A percentile compares a stretch with the other conserved stretches of the same genome.
Evolutionary conservation across 2,888 invertebrate genomes (phyloP).

Genomic region (Scaptodrosophila latifasciaeformis): DNA sequence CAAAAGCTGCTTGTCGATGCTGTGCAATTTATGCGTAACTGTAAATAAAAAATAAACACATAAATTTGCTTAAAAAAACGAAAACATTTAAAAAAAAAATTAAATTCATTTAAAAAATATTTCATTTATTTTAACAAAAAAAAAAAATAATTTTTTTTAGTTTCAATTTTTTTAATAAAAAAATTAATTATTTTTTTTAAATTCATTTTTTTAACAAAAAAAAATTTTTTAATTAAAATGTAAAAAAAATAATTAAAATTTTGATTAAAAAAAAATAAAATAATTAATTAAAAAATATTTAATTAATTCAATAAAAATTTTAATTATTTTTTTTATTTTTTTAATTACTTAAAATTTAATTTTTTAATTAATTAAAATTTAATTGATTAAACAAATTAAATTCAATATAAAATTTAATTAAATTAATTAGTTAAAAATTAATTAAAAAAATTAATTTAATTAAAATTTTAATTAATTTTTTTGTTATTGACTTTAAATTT

Average conservation of each 20-base stretch:
- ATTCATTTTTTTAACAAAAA: neutral
- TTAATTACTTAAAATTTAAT: neutral
- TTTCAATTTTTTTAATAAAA: no score
- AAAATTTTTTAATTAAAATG: neutral
- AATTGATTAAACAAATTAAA: no score
- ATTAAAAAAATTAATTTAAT: neutral
- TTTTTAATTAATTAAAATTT: neutral
- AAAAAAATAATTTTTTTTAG: no score
- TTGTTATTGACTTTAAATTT: neutral
- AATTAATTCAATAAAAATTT: neutral
- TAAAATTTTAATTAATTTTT: neutral
- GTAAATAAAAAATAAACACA: conserved; percentile 38
- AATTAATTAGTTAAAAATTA: no score
- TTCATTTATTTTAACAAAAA: conserved; percentile 34
- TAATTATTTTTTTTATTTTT: neutral
- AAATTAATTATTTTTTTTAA: neutral
- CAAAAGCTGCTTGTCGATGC: no score
- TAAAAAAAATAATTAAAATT: conserved; percentile 1
- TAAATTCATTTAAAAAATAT: neutral
- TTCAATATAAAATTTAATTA: no score
- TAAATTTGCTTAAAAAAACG: conserved; percentile 6
- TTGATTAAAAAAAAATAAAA: conserved; percentile 4
- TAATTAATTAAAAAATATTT: neutral
- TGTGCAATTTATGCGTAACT: conserved; percentile 50
- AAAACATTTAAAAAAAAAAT: neutral